phyloP scores from a whole-genome alignment of 2,113 vertebrate genomes.

The Centrocercus urophasianus region DNA sequence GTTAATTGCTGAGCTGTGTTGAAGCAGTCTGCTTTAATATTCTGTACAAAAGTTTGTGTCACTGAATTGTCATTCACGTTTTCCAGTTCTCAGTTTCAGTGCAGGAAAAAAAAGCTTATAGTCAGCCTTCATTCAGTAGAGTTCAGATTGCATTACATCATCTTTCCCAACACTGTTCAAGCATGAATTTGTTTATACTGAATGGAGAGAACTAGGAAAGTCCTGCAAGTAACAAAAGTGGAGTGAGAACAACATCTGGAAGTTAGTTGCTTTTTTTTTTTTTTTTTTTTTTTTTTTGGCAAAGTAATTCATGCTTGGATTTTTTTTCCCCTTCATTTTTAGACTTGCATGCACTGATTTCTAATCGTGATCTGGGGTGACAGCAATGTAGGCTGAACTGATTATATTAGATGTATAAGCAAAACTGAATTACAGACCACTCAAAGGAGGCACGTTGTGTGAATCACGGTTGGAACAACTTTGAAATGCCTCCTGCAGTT shows the following conservation, averaged over 20 bases:
- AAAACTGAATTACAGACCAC: neutral
- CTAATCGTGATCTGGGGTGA: neutral
- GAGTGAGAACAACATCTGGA: neutral
- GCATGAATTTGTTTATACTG: neutral
- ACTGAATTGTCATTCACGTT: neutral
- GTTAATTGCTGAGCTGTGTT: neutral
- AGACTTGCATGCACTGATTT: neutral
- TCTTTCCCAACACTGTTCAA: neutral
- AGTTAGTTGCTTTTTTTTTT: neutral
- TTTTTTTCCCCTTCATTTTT: neutral
- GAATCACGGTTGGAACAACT: neutral
- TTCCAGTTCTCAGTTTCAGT: neutral
- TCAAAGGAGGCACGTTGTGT: neutral
- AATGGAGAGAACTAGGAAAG: neutral
- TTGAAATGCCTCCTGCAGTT: neutral
- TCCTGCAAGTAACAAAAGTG: neutral
- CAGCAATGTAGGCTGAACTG: neutral
- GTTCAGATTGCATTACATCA: neutral
- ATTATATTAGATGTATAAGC: neutral
- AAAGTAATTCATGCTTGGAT: neutral
- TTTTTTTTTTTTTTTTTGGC: neutral
- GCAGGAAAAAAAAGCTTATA: neutral
- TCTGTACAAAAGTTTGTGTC: no score
- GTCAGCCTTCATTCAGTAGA: neutral
- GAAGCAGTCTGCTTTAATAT: neutral